Percentiles rank a stretch among this genome's conserved stretches.
Conservation (phyloP, 2,113 vertebrate genomes). For the Caranx melampygus region DNA sequence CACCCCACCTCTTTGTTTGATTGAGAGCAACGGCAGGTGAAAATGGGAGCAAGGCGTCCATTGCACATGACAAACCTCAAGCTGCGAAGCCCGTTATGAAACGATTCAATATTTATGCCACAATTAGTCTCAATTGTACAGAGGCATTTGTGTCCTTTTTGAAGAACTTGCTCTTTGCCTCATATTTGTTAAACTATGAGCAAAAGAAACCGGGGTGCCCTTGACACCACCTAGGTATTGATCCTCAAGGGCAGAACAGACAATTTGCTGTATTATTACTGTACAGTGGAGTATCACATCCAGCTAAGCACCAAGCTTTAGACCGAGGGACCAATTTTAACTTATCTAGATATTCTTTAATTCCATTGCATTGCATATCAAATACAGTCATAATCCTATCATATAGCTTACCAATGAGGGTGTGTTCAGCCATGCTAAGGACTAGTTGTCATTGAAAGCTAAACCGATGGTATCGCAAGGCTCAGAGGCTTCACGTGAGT, state of each 20-base stretch:
- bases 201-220: constrained; percentile 44
- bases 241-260: constrained; percentile 59
- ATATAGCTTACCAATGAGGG: constrained; percentile 52
- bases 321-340: constrained; percentile 30
- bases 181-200: constrained; percentile 45
- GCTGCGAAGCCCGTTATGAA: constrained; percentile 70
- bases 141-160: constrained; percentile 67
- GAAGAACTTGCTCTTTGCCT: constrained; percentile 49
- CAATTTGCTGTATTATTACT: constrained; percentile 19
- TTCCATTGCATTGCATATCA: constrained; percentile 62
- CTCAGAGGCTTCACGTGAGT: constrained; percentile 60
- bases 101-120: constrained; percentile 74
- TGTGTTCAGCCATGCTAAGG: constrained; percentile 66
- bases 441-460: constrained; percentile 75
- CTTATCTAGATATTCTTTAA: constrained; percentile 62
- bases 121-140: constrained; percentile 81
- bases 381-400: constrained; percentile 67
- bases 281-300: constrained; percentile 4
- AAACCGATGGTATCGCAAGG: constrained; percentile 73
- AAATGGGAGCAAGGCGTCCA: constrained; percentile 72
- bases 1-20: constrained; percentile 72
- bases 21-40: constrained; percentile 74
- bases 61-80: constrained; percentile 68
- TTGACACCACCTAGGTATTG: constrained; percentile 50
- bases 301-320: constrained; percentile 23